phyloP scores from a whole-genome alignment of 2,797 vertebrate genomes.

The Selene dorsalis region DNA sequence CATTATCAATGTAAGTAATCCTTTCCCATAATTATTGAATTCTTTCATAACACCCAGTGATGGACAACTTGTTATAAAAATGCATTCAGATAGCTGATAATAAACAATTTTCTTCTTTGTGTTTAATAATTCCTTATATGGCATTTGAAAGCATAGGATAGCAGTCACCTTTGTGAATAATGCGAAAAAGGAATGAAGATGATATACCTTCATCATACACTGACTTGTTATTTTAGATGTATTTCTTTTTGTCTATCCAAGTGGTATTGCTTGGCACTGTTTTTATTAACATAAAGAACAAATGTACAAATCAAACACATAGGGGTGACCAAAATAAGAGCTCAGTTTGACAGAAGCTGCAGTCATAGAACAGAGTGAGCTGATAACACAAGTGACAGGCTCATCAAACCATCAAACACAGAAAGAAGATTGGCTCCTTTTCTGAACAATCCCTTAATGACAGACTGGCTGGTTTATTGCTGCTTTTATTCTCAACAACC shows the following conservation, averaged over 20 bases:
- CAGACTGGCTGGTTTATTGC: conserved; percentile 40
- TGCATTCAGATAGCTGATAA: background rate
- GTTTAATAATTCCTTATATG: background rate
- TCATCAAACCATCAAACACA: conserved; percentile 49
- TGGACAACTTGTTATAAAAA: background rate
- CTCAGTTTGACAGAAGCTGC: conserved; percentile 22
- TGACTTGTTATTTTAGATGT: conserved; percentile 14
- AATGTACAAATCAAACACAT: conserved; percentile 15
- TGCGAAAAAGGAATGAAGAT: background rate
- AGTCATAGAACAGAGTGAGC: conserved; percentile 25
- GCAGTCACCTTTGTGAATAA: conserved; percentile 5
- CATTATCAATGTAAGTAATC: background rate
- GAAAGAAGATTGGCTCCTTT: conserved; percentile 48
- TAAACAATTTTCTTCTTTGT: background rate
- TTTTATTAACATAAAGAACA: conserved; percentile 25
- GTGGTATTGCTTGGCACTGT: background rate
- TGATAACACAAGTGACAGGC: conserved; percentile 43
- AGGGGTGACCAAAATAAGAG: conserved; percentile 6
- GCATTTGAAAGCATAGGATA: background rate
- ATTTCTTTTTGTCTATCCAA: conserved; percentile 18
- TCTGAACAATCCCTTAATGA: conserved; percentile 50
- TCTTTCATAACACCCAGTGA: background rate
- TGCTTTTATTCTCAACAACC: conserved; percentile 56
- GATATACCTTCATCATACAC: background rate
- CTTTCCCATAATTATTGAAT: background rate